Conservation (phyloP, 1,140 invertebrate genomes). For the Octopus bimaculoides region DNA sequence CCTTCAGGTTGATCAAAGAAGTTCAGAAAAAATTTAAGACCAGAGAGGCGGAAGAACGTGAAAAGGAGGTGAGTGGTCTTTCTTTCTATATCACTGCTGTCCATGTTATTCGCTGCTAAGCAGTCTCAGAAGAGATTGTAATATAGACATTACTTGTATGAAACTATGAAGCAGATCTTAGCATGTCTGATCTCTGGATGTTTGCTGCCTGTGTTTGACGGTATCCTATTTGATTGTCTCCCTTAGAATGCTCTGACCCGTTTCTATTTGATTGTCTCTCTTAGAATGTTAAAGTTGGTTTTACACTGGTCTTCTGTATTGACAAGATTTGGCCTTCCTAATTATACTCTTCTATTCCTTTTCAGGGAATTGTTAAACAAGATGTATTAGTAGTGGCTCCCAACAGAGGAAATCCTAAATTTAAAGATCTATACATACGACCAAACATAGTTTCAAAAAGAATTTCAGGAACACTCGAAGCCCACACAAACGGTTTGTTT, state of each 20-base stretch:
- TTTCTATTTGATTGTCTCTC: no score
- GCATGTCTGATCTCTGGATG: no score
- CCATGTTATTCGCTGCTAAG: no score
- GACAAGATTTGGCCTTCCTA: no score
- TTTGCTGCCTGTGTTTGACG: no score
- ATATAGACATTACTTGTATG: no score
- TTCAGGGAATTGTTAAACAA: slow-evolving; percentile 85
- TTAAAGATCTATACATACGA: slow-evolving; percentile 97
- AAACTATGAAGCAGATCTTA: no score
- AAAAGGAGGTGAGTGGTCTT: slow-evolving; percentile 73
- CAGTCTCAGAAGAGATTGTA: no score
- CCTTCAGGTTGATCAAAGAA: slow-evolving; percentile 97
- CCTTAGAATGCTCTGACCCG: no score
- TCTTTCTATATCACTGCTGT: neutral
- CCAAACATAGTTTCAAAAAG: slow-evolving; percentile 98
- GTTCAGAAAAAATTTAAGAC: slow-evolving; percentile 99
- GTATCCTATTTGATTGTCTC: no score
- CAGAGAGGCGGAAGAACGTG: slow-evolving; percentile 94
- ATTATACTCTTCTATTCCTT: slow-evolving; percentile 10
- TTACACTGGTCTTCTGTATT: no score
- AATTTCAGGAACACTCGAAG: slow-evolving; percentile 87
- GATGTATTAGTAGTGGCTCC: slow-evolving; percentile 89
- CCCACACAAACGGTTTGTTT: slow-evolving; percentile 83
- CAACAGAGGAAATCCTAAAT: slow-evolving; percentile 95
- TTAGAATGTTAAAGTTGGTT: no score